phyloP scores from a whole-genome alignment of 1,140 invertebrate genomes.

The Mercenaria mercenaria region DNA sequence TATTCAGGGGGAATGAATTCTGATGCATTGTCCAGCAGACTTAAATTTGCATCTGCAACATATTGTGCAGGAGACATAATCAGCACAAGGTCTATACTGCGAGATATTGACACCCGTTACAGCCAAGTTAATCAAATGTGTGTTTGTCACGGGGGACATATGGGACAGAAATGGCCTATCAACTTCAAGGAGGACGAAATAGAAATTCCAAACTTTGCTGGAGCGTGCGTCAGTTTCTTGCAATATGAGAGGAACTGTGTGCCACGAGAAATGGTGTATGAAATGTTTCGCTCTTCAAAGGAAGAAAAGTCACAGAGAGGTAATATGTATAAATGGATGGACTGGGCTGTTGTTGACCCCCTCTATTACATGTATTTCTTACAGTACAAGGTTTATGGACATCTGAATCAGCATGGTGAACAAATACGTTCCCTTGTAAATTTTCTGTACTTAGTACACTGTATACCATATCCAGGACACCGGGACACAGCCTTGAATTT shows the following conservation, averaged over 20 bases:
- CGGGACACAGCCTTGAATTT: not conserved
- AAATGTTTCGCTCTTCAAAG: not conserved
- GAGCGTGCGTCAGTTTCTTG: not conserved
- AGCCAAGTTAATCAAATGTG: not conserved
- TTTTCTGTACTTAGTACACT: not conserved
- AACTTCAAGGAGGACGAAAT: not conserved
- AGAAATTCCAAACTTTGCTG: not conserved
- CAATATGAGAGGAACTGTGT: not conserved
- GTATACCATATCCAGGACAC: not conserved
- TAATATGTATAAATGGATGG: not conserved
- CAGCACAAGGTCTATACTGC: not conserved
- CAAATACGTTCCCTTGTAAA: not conserved
- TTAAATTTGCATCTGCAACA: not conserved
- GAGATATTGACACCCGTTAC: not conserved
- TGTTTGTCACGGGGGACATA: not conserved
- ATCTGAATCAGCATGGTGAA: too few relatives aligned
- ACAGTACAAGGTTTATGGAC: not conserved
- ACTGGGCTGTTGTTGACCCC: not conserved
- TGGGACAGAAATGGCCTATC: not conserved
- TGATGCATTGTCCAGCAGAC: not conserved
- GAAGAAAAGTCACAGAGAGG: not conserved
- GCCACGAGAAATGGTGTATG: not conserved
- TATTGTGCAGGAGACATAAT: not conserved
- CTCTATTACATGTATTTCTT: not conserved
- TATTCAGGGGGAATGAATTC: not conserved